Base-by-base conservation (phyloP, 2,888 invertebrate genomes). In the Agapetus fuscipes region DNA sequence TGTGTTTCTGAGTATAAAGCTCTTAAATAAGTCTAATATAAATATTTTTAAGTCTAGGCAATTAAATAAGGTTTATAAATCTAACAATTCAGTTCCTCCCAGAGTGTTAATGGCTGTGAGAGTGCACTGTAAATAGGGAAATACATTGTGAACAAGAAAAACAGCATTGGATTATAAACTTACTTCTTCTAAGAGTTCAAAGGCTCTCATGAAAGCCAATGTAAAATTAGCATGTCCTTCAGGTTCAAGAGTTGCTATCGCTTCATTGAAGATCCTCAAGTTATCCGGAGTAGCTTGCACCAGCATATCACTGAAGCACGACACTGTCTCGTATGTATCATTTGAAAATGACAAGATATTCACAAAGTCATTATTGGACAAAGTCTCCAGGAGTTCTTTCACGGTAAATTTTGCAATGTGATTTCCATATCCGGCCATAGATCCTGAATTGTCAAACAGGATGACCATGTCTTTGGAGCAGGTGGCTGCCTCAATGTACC, bases 401-500 rank as follows among this genome's bases (percentile, higher is more conserved):
- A 96, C 82, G 1, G 96, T 96, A 54, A 85, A 80, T 53, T 83
- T 78, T 10, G 91, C 94, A 24, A 83, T 76, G 51, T 80, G 80
- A 55, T 77, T 74, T 37, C 74, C 71, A 48, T 75, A 77, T 1
- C 96, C 97, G 17, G 81, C 83, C 97, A 98, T 98, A 13, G 95
- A 96, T 12, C 98, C 98, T 33, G 95, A 94, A 39, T 83, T 80
- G 58, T 99, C 98, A 45, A 98, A 72, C 37, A 99, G 70, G 42
- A 99, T 93, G 17, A 98, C 79, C 51, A 98, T 83, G 56, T 97
- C 96, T 65, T 98, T 98, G 6, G 96, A 93, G 54, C 94, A 94
- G 0, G 96, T 94, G 1, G 97, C 93, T 0, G 96, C 96, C 66
- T 95, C 90, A 49, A 97, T 93, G 59, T 93, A 98, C 95, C 95